phyloP scores from a whole-genome alignment of 2,113 vertebrate genomes.

The Sardina pilchardus region DNA sequence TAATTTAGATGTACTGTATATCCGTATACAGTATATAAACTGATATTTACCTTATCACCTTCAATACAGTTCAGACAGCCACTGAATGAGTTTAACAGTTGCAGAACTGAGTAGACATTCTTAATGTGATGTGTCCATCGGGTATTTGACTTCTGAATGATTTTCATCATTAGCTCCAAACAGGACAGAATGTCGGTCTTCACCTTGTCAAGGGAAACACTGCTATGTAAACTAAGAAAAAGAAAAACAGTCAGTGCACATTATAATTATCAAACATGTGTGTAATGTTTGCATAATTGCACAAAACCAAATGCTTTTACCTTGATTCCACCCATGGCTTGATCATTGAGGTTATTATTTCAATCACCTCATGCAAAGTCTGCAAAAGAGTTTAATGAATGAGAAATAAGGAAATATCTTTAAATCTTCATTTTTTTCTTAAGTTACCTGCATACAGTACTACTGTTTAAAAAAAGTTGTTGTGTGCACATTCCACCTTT shows the following conservation, averaged over 20 bases:
- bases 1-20: neutral
- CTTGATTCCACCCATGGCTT: neutral
- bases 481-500: too few relatives aligned
- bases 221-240: neutral
- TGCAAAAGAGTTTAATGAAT: neutral
- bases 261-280: too few relatives aligned
- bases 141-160: neutral
- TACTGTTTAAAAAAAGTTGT: too few relatives aligned
- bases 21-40: too few relatives aligned
- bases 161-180: neutral
- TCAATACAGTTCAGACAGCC: neutral
- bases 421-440: too few relatives aligned
- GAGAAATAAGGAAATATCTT: neutral
- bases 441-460: too few relatives aligned
- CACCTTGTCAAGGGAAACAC: neutral
- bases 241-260: neutral
- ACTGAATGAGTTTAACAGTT: constrained; percentile 24
- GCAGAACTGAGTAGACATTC: constrained; percentile 2
- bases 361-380: neutral
- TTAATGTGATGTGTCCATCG: neutral
- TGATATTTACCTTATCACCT: constrained; percentile 29
- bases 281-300: too few relatives aligned
- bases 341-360: neutral
- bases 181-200: neutral
- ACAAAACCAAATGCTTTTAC: neutral